Evolutionary conservation across 1,140 invertebrate genomes (phyloP), one percentile per base, ranked within the genome.

Genomic region (Macrobrachium nipponense): DNA sequence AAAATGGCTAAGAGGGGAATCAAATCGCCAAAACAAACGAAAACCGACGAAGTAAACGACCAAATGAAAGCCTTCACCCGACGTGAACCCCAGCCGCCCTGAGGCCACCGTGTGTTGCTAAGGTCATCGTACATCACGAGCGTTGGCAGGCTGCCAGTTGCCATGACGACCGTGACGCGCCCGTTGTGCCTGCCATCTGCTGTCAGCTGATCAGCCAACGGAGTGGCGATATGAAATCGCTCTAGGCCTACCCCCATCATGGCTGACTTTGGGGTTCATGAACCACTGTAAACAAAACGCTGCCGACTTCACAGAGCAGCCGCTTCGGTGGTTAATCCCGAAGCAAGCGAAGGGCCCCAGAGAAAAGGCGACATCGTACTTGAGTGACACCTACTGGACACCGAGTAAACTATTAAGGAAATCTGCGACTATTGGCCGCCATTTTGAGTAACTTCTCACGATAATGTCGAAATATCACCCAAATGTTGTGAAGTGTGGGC

Each of bases 241-340:
- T 44, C 84, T 86, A 86, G 84, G 84, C 84, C 84, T 86, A 86
- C 84, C 84, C 77, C 77, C 77, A 86, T 72, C 84, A 86, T 86
- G 84, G 84, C 84, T 86, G 84, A 79, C 77, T 51, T 59, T 80
- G 84, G 84, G 84, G 84, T 70, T 86, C 84, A 62, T 60, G 84
- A 36, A 80, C 62, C 59, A 20, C 73, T n/a, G 84, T 86, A 86
- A 86, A 86, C 84, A 86, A 80, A 75, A 72, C 84, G 70, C 84
- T 61, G 84, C 84, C 84, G 84, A 86, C 84, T 86, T 11, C 84
- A 86, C 59, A 61, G 18, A 5, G 20, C 44, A 73, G 64, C 58
- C 7, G 51, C 51, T 51, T 44, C n/a, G 83, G 44, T 60, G 68
- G 68, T 23, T 44, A 43, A 14, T 73, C 68, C 27, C n/a, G 66